A percentile compares a stretch with the other conserved stretches of the same genome.
These are phyloP conservation scores for Eriosoma lanigerum DNA, from an alignment of 1,140 invertebrate genomes.

Conservation along the genomic window DNA sequence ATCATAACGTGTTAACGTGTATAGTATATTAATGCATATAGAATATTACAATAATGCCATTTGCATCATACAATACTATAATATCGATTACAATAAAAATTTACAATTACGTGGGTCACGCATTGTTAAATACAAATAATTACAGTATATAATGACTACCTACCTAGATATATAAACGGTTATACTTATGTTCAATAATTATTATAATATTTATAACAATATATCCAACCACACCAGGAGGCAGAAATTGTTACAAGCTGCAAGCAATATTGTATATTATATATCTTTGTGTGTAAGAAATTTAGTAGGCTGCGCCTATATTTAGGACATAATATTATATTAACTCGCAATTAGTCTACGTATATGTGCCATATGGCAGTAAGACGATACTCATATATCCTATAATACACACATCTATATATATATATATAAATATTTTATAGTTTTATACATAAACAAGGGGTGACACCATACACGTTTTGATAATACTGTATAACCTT, in stretches of 20 bases:
- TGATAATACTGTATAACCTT: slow-evolving; percentile 14
- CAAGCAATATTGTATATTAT: background rate
- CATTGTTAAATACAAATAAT: slow-evolving; percentile 30
- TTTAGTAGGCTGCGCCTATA: background rate
- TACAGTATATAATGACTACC: background rate
- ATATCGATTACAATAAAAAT: slow-evolving; percentile 24
- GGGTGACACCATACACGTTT: slow-evolving; percentile 2
- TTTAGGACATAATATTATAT: background rate
- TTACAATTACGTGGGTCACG: slow-evolving; percentile 7
- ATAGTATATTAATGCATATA: too few relatives aligned
- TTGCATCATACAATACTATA: background rate
- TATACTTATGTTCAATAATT: background rate
- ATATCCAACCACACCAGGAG: background rate
- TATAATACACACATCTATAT: background rate
- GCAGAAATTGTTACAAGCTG: background rate
- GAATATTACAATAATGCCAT: too few relatives aligned
- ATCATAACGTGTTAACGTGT: too few relatives aligned
- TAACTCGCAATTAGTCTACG: background rate
- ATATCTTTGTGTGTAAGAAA: background rate
- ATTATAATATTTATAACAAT: background rate
- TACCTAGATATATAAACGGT: background rate
- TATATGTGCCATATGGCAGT: slow-evolving; percentile 29
- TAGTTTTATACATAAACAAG: background rate
- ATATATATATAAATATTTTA: background rate
- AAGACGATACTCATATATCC: slow-evolving; percentile 3